A percentile compares a stretch with the other conserved stretches of the same genome.
Conservation (phyloP, 1,140 invertebrate species). For the Leguminivora glycinivorella region DNA sequence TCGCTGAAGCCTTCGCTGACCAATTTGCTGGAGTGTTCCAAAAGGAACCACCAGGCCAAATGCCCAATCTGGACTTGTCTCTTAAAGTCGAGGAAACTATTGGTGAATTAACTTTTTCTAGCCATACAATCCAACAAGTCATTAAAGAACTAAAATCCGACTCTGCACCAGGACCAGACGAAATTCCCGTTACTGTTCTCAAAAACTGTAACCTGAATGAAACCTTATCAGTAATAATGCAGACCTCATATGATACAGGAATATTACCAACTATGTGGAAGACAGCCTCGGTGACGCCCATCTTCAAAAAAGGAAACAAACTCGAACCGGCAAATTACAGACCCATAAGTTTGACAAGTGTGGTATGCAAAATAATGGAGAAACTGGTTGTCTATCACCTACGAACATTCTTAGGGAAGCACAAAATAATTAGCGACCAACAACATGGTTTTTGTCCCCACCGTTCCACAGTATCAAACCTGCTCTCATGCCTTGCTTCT, state of each 20-base stretch:
- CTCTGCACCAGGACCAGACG: background rate
- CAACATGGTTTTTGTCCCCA: conserved; percentile 29
- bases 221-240: background rate
- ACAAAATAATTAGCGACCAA: conserved; percentile 29
- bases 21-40: background rate
- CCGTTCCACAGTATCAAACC: conserved; percentile 27
- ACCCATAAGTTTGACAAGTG: background rate
- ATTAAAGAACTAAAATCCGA: background rate
- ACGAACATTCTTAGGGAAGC: background rate
- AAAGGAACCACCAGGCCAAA: background rate
- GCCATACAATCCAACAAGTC: background rate
- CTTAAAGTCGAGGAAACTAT: background rate
- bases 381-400: background rate
- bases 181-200: background rate
- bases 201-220: background rate
- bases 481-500: conserved; percentile 27
- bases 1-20: background rate
- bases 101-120: background rate
- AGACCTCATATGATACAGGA: too few relatives aligned
- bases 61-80: background rate
- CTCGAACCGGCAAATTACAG: background rate
- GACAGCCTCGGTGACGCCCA: background rate
- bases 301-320: background rate
- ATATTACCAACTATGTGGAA: background rate
- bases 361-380: too few relatives aligned